phyloP scores from a whole-genome alignment of 1,140 invertebrate genomes.

The Leptinotarsa texana region DNA sequence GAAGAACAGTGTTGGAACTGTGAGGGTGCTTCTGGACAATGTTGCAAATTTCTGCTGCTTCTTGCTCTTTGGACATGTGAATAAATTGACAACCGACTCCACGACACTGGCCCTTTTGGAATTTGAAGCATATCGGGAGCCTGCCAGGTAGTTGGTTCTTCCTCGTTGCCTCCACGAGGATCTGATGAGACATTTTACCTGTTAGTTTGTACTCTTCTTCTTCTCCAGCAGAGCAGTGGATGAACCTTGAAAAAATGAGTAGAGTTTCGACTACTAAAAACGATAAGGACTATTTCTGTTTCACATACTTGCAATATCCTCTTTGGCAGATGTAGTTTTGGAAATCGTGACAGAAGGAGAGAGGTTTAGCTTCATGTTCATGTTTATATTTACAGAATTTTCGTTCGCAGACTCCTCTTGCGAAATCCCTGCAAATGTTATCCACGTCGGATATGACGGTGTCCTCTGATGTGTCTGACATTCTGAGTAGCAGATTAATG shows the following conservation, averaged over 20 bases:
- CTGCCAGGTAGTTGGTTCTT: constrained; percentile 55
- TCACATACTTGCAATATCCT: constrained; percentile 59
- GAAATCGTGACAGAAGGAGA: constrained; percentile 84
- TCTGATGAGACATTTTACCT: constrained; percentile 68
- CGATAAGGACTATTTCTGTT: too few relatives aligned
- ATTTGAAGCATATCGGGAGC: constrained; percentile 76
- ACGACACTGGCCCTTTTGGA: constrained; percentile 74
- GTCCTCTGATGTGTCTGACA: constrained; percentile 53
- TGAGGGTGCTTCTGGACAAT: constrained; percentile 49
- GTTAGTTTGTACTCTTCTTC: constrained; percentile 73
- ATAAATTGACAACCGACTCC: constrained; percentile 59
- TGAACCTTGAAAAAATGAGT: constrained; percentile 60
- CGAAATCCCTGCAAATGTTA: constrained; percentile 64
- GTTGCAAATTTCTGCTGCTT: constrained; percentile 54
- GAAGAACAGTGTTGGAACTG: constrained; percentile 22
- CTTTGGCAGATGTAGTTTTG: constrained; percentile 75
- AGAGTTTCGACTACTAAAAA: too few relatives aligned
- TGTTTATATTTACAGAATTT: constrained; percentile 78
- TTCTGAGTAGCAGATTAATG: constrained; percentile 24
- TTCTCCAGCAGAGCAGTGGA: constrained; percentile 78
- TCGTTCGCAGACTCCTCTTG: constrained; percentile 71
- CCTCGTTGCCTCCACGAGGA: constrained; percentile 57
- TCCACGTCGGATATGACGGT: constrained; percentile 40
- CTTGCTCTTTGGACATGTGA: constrained; percentile 59
- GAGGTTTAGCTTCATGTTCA: constrained; percentile 57